A percentile compares a stretch with the other conserved stretches of the same genome.
Conservation (phyloP, 2,113 vertebrate genomes). For the Grammomys dolichurus region DNA sequence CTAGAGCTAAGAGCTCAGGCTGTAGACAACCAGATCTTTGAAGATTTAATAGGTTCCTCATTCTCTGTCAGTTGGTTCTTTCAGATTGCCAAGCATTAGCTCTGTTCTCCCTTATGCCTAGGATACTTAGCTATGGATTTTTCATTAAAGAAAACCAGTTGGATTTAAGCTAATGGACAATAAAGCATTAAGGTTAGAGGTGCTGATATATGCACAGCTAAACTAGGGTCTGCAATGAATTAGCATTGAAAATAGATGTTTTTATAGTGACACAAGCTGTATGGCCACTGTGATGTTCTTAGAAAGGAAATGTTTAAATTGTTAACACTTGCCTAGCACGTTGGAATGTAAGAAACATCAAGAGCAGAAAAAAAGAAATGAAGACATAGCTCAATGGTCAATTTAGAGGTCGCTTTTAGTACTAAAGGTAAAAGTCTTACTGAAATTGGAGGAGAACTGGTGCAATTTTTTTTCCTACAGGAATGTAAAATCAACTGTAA, state of each 20-base stretch:
- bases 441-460: neutral
- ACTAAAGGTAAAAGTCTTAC: neutral
- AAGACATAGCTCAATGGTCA: neutral
- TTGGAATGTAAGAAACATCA: neutral
- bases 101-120: slow-evolving; percentile 54
- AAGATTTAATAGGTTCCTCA: slow-evolving; percentile 72
- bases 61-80: slow-evolving; percentile 59
- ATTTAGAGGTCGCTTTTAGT: slow-evolving; percentile 35
- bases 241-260: slow-evolving; percentile 38
- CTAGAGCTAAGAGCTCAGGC: slow-evolving; percentile 53
- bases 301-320: slow-evolving; percentile 56
- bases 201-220: neutral
- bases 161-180: slow-evolving; percentile 43
- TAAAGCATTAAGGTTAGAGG: slow-evolving; percentile 16
- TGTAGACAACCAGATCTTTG: slow-evolving; percentile 50
- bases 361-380: neutral
- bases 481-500: slow-evolving; percentile 72
- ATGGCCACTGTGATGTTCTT: neutral
- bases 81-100: slow-evolving; percentile 24
- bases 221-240: neutral
- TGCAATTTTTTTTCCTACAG: slow-evolving; percentile 39
- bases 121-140: slow-evolving; percentile 43
- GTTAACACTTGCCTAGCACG: slow-evolving; percentile 35
- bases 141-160: neutral
- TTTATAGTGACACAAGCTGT: slow-evolving; percentile 29